Percentiles rank a stretch among this genome's conserved stretches.
Evolutionary conservation across 2,113 vertebrate species (phyloP).

Genomic region (Charadrius vociferus): DNA sequence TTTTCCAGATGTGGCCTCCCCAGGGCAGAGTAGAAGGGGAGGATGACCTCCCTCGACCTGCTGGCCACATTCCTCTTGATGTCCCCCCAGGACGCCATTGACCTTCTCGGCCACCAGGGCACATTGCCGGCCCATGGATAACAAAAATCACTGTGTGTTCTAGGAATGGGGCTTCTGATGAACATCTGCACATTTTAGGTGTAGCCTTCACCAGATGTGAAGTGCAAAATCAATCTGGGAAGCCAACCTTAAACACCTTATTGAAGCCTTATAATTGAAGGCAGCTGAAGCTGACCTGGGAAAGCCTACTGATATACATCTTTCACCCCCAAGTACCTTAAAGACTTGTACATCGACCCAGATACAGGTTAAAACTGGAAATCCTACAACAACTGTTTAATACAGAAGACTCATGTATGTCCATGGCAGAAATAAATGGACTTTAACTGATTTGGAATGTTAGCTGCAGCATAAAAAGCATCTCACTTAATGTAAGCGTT

Average conservation of each 20-base stretch:
- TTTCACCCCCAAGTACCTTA: background rate
- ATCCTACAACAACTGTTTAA: background rate
- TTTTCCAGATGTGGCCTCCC: too few relatives aligned
- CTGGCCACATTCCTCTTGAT: too few relatives aligned
- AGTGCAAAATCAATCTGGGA: background rate
- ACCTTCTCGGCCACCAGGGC: too few relatives aligned
- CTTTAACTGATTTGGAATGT: background rate
- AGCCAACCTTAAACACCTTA: background rate
- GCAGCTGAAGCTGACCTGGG: background rate
- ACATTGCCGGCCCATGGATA: too few relatives aligned
- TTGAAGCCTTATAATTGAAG: background rate
- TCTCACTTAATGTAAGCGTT: background rate
- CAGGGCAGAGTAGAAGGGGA: too few relatives aligned
- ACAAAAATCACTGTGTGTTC: background rate
- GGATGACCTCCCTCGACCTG: too few relatives aligned
- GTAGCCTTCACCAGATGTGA: background rate
- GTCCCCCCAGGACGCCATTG: too few relatives aligned
- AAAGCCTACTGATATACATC: background rate
- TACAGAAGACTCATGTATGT: background rate
- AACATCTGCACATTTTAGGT: rapidly evolving
- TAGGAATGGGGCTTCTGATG: background rate
- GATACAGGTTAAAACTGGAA: background rate
- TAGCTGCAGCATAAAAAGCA: background rate
- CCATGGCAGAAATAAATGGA: background rate
- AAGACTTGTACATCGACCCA: background rate